Evolutionary conservation across 2,888 invertebrate genomes (phyloP), one percentile per base, ranked within the genome.

Genomic region (Lypha dubia): DNA sequence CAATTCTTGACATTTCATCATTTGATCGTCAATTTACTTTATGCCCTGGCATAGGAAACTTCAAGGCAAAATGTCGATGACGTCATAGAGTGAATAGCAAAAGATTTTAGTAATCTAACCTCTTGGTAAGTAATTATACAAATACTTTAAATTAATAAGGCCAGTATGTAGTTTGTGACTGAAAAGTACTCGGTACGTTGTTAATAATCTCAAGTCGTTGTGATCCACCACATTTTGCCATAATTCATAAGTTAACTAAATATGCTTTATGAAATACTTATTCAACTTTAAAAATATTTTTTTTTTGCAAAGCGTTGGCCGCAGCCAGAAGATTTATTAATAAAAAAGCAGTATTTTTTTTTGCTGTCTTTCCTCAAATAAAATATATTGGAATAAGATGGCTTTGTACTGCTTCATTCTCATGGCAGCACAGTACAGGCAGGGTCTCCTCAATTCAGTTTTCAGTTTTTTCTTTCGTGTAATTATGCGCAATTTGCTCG

Each of bases 401-500:
- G 28, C 38, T 63, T 46, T 71, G 41, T 62, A 32, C 44, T 63
- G 63, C 22, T 35, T 56, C 53, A 73, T 65, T 20, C 32, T 20
- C 22, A 73, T 79, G 71, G 7, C 56, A 71, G 7, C 56, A 71
- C 38, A 22, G 17, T 56, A 28, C 41, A 56, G 63, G 58, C 35
- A 41, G n/a, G 46, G 75, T 68, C 75, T 76, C 75, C 70, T 71
- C 75, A 82, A 79, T 79, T 79, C 53, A 67, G 58, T 65, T 79
- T n/a, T 75, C 51, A 24, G 65, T 60, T 28, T 60, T 68, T 74
- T 60, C 56, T 63, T 28, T 28, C 28, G 79, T 74, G 49, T 82
- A 86, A 84, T 84, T 85, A 84, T 83, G 76, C 53, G 86, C 86
- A 86, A 86, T 86, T 86, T 86, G 75, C 86, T 77, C 83, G 80